phyloP scores from a whole-genome alignment of 2,888 invertebrate genomes.

The Hydrotaea cyrtoneurina region DNA sequence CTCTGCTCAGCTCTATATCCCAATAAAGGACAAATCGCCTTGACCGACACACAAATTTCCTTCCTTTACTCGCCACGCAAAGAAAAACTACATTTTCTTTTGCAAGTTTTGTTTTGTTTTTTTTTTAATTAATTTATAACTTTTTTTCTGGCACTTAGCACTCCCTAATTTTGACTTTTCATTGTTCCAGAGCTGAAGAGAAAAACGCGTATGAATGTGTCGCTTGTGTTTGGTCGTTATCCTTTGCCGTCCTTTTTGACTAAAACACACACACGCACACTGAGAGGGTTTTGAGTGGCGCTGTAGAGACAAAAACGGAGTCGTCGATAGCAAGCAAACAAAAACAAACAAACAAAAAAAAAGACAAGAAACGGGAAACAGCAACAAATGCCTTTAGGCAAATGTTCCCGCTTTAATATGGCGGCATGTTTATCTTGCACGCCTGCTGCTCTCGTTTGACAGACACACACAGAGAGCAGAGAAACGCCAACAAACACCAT shows the following conservation, averaged over 20 bases:
- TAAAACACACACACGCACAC: not conserved
- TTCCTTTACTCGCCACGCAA: not conserved
- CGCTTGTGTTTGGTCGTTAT: conserved; percentile 5
- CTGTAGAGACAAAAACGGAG: conserved; percentile 33
- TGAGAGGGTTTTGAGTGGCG: not conserved
- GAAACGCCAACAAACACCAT: not conserved
- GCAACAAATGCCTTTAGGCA: conserved; percentile 54
- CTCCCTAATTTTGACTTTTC: conserved; percentile 33
- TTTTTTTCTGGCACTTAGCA: conserved; percentile 35
- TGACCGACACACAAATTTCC: not conserved
- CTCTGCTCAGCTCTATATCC: too few species aligned
- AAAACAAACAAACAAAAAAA: too few species aligned
- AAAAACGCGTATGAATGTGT: not conserved
- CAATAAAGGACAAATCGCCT: too few species aligned
- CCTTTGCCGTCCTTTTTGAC: conserved; percentile 39
- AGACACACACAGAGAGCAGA: not conserved
- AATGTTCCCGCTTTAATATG: conserved; percentile 36
- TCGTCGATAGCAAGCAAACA: too few species aligned
- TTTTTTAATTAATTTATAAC: conserved; percentile 35
- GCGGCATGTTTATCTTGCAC: conserved; percentile 17
- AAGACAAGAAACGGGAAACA: conserved; percentile 23
- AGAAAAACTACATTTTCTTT: conserved; percentile 44
- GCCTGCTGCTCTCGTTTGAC: not conserved
- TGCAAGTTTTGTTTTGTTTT: too few species aligned
- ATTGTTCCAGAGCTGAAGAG: not conserved